phyloP scores from a whole-genome alignment of 2,797 vertebrate genomes.

The Diplodus puntazzo region DNA sequence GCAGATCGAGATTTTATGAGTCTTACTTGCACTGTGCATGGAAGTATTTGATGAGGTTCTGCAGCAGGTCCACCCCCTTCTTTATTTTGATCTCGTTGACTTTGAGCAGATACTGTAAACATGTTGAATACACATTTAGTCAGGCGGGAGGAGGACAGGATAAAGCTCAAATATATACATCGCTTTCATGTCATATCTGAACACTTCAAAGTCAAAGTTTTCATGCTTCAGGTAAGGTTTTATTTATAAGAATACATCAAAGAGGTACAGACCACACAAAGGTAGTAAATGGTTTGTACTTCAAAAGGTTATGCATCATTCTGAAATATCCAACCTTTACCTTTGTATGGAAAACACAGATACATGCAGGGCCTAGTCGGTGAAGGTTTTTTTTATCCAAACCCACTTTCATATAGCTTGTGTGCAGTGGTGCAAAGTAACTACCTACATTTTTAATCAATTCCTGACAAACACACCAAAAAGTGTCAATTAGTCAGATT shows the following conservation, averaged over 20 bases:
- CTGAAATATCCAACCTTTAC: background rate
- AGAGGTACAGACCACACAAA: background rate
- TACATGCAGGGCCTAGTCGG: background rate
- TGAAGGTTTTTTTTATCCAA: background rate
- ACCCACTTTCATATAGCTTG: background rate
- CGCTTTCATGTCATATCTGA: conserved; percentile 45
- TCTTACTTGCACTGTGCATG: conserved; percentile 99
- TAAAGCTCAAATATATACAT: conserved; percentile 29
- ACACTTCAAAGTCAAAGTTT: conserved; percentile 40
- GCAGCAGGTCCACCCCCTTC: conserved; percentile 98
- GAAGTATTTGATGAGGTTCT: conserved; percentile 99
- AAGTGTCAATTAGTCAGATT: background rate
- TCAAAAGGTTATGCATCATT: background rate
- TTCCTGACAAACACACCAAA: background rate
- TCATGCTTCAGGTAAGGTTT: conserved; percentile 25
- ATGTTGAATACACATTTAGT: conserved; percentile 36
- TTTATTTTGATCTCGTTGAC: conserved; percentile 99
- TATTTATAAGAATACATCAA: conserved; percentile 22
- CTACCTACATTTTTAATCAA: no score
- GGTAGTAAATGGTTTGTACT: background rate
- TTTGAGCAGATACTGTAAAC: conserved; percentile 96
- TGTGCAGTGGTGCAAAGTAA: background rate
- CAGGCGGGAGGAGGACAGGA: conserved; percentile 6
- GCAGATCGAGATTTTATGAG: rapidly evolving
- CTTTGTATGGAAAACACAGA: background rate